Conservation (phyloP, 2,797 vertebrate species). For the Denticeps clupeoides region DNA sequence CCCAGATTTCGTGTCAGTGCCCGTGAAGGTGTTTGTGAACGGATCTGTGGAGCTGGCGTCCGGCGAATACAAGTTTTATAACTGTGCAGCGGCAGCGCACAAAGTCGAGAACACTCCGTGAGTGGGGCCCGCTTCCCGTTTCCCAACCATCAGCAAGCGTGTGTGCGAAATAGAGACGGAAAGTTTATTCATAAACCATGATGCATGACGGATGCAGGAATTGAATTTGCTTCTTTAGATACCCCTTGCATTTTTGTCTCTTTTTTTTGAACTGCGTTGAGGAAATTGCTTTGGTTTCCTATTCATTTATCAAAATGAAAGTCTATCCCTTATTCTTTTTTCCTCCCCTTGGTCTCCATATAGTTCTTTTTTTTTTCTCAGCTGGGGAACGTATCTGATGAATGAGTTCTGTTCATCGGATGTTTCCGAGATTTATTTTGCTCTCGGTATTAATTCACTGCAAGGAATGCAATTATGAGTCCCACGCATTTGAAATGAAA, state of each 20-base stretch:
- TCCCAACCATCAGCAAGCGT: constrained; percentile 31
- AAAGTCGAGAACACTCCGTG: constrained; percentile 82
- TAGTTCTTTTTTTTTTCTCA: constrained; percentile 22
- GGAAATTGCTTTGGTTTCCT: constrained; percentile 65
- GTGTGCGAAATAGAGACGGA: too few relatives aligned
- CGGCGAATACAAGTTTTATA: constrained; percentile 82
- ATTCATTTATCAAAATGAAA: constrained; percentile 69
- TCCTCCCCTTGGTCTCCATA: constrained; percentile 11
- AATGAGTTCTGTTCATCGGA: constrained; percentile 58
- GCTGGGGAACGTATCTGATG: constrained; percentile 46
- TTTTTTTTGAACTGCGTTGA: constrained; percentile 34
- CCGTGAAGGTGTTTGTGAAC: constrained; percentile 55
- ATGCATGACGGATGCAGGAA: constrained; percentile 47
- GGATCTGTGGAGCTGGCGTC: constrained; percentile 66
- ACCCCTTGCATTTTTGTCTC: constrained; percentile 43
- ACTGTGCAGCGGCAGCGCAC: constrained; percentile 78
- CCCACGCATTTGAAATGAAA: constrained; percentile 1
- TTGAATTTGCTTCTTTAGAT: constrained; percentile 40
- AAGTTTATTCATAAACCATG: constrained; percentile 58
- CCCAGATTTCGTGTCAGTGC: constrained; percentile 79
- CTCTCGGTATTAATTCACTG: constrained; percentile 38
- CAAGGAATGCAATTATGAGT: constrained; percentile 18
- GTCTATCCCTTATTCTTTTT: constrained; percentile 42
- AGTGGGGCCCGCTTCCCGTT: constrained; percentile 53
- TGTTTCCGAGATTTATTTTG: constrained; percentile 54